phyloP scores from a whole-genome alignment of 2,797 vertebrate genomes.

The Ciconia nigra region DNA sequence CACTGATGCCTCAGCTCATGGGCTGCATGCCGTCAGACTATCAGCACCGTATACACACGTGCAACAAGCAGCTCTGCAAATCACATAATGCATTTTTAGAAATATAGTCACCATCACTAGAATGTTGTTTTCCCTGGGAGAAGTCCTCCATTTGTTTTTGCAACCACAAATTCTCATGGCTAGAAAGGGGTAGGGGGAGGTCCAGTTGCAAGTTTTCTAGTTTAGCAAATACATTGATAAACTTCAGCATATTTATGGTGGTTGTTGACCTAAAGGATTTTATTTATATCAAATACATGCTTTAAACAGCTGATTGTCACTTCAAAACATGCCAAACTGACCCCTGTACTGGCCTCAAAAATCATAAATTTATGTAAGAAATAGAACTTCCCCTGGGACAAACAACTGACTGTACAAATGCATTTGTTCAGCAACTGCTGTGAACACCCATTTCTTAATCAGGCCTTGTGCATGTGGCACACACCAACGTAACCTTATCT shows the following conservation, averaged over 20 bases:
- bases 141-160: background rate
- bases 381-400: background rate
- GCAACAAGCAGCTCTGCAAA: background rate
- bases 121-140: background rate
- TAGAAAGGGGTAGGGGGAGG: background rate
- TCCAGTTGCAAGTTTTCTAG: background rate
- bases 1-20: background rate
- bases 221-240: background rate
- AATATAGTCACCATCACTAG: background rate
- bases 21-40: rapidly evolving
- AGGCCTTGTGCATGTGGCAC: background rate
- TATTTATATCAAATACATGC: background rate
- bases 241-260: background rate
- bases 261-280: background rate
- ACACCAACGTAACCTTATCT: background rate
- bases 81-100: background rate
- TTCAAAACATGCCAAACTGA: background rate
- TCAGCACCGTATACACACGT: rapidly evolving
- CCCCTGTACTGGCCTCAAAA: background rate
- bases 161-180: rapidly evolving
- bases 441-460: background rate
- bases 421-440: background rate
- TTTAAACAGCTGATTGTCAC: background rate
- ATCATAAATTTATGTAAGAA: background rate
- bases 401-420: background rate